Evolutionary conservation across 2,888 invertebrate species (phyloP).

Genomic region (Morinoia aosen): DNA sequence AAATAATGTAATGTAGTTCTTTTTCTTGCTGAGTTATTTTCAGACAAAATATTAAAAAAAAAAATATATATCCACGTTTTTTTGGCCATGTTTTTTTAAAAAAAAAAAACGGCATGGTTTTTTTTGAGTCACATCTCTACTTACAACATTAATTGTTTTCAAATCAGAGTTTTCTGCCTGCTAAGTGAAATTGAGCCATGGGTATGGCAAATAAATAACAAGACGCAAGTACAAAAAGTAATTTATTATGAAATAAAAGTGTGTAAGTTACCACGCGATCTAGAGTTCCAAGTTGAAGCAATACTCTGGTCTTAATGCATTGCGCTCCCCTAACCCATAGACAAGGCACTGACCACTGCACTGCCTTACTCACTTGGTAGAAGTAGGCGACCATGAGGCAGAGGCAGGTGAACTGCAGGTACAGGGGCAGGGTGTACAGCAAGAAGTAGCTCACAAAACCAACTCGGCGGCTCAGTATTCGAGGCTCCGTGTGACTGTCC

Average conservation of each 20-base stretch:
- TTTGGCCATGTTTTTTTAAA: too few species aligned
- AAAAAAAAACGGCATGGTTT: too few species aligned
- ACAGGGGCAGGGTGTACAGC: constrained; percentile 55
- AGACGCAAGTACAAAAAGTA: background rate
- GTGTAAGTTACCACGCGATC: background rate
- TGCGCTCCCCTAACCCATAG: background rate
- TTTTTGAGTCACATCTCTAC: too few species aligned
- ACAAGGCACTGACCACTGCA: background rate
- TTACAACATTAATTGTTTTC: too few species aligned
- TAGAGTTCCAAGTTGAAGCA: background rate
- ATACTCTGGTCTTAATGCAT: background rate
- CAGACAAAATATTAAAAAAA: too few species aligned
- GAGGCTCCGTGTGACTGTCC: constrained; percentile 7
- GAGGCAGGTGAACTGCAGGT: constrained; percentile 56
- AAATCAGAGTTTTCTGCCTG: too few species aligned
- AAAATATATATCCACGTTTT: too few species aligned
- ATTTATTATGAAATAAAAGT: background rate
- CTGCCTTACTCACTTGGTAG: constrained; percentile 44
- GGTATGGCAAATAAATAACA: too few species aligned
- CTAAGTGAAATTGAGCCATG: too few species aligned
- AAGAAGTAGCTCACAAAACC: constrained; percentile 54
- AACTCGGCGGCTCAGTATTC: constrained; percentile 53
- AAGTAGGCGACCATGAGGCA: constrained; percentile 56
- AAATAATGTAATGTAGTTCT: too few species aligned
- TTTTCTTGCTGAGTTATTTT: too few species aligned